Evolutionary conservation across 2,888 invertebrate genomes (phyloP).

Genomic region (Rotaria magnacalcarata): DNA sequence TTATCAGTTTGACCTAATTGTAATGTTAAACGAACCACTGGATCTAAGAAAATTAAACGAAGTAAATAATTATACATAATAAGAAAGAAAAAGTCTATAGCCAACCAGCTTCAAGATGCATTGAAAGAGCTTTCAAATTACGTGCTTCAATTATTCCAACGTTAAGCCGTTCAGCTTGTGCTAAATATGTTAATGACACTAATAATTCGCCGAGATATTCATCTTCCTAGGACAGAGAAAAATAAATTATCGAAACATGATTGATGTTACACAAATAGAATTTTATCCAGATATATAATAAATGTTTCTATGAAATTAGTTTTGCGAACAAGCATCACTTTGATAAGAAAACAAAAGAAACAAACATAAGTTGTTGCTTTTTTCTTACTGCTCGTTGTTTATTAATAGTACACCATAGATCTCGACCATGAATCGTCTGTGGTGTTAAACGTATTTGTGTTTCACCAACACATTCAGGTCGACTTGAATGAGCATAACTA

Average conservation of each 20-base stretch:
- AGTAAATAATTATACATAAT: no score
- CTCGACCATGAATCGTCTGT: slow-evolving; percentile 72
- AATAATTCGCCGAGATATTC: slow-evolving; percentile 66
- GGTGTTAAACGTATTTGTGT: slow-evolving; percentile 73
- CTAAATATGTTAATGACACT: slow-evolving; percentile 78
- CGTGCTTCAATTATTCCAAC: slow-evolving; percentile 77
- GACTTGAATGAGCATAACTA: slow-evolving; percentile 71
- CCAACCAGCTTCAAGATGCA: slow-evolving; percentile 50
- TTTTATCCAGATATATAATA: not conserved
- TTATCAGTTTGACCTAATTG: slow-evolving; percentile 73
- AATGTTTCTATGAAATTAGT: no score
- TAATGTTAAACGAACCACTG: slow-evolving; percentile 79
- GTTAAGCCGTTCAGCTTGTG: slow-evolving; percentile 78
- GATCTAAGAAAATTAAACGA: slow-evolving; percentile 64
- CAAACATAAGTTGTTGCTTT: not conserved
- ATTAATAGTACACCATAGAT: slow-evolving; percentile 82
- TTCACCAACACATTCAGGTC: slow-evolving; percentile 81
- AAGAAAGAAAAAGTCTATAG: not conserved
- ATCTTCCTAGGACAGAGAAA: slow-evolving; percentile 47
- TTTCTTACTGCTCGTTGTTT: slow-evolving; percentile 69
- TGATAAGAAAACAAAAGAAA: not conserved
- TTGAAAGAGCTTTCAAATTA: slow-evolving; percentile 64
- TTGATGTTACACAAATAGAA: not conserved
- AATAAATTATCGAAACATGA: not conserved
- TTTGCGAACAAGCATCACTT: no score